Base-by-base conservation (phyloP, 1,140 invertebrate genomes). In the Diabrotica undecimpunctata region DNA sequence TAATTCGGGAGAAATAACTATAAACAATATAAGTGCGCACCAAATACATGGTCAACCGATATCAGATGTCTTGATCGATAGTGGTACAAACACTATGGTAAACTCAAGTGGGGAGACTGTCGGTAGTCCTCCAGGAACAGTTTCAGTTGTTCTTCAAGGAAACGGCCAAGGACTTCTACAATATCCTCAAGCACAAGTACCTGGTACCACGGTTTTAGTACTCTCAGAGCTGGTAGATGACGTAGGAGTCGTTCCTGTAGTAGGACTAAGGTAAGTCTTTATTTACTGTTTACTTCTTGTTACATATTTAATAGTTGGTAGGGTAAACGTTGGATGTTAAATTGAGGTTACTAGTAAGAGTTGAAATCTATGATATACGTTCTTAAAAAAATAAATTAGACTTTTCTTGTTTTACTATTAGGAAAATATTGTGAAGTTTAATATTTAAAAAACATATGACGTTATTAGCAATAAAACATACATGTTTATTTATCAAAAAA, bases 151-250 rank as follows among this genome's bases (percentile, higher is more conserved):
- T 7, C 68, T 79, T 0, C 77, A 79, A 70, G 73, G 74, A 10
- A 76, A 74, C 51, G 73, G 73, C 52, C 78, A 78, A 57, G 76
- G 76, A 51, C 66, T 79, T 51, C 62, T 79, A 5, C 78, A 79
- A 63, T 79, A 79, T 67, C 78, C 78, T 12, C 77, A 77, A 58
- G 67, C 66, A 7, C 76, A 78, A 64, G 72, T 75, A 50, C 74
- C 76, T 35, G 77, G 70, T 3, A 81, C 83, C 5, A 84, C 83
- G 0, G 83, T 85, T 7, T 72, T 85, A 57, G 83, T 85, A 0
- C 77, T 84, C 0, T 83, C 82, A 0, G 83, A 85, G 68, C 70
- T 84, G 12, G 83, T 83, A 0, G 81, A 79, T 54, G 78, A 79
- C 54, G 76, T 76, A 57, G 41, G 8, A 46, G 76, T 73, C 5